Base-by-base conservation (phyloP, 2,113 vertebrate species). In the Heterotis niloticus region DNA sequence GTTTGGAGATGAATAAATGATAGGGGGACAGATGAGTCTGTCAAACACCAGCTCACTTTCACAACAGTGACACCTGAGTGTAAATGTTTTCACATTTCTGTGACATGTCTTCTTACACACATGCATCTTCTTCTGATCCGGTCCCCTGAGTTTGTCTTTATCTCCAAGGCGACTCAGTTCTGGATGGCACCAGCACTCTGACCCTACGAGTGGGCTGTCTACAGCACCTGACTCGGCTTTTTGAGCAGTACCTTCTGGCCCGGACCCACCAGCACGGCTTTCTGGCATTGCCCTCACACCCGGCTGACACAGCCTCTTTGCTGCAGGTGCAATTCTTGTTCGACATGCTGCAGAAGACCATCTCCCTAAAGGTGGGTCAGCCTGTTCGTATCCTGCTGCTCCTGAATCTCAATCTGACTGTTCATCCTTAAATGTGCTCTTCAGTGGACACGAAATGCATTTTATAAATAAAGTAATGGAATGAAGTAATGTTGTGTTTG, bases 301-400 rank as follows among this genome's bases (percentile, higher is more conserved):
- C 97, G 0, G 92, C 95, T 0, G 97, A 98, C 83, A 96, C 95
- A 0, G 80, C 90, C 0, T 83, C 92, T 10, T 91, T 98, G 81
- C 93, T 98, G 1, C 93, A 96, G 86, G 92, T 96, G 9, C 97
- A 99, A 87, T 97, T 98, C 82, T 94, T 98, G 65, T 98, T 99
- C 20, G 97, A 99, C 5, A 84, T 99, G 82, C 86, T 98, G 69
- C 97, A 98, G 92, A 99, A 97, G 85, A 97, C 96, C 0, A 74
- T 94, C 68, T 96, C 96, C 0, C 91, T 98, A 20, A 99, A 98
- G 94, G 97, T 98, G 71, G 17, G 52, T 26, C 10, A 67, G 52
- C 52, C 10, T 24, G 44, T 11, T 59, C 60, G 13, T 34, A 71
- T 59, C 17, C 56, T 24, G 23, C 16, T 18, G 20, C 34, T 71